phyloP scores from a whole-genome alignment of 2,113 vertebrate species.

The Xiphias gladius region DNA sequence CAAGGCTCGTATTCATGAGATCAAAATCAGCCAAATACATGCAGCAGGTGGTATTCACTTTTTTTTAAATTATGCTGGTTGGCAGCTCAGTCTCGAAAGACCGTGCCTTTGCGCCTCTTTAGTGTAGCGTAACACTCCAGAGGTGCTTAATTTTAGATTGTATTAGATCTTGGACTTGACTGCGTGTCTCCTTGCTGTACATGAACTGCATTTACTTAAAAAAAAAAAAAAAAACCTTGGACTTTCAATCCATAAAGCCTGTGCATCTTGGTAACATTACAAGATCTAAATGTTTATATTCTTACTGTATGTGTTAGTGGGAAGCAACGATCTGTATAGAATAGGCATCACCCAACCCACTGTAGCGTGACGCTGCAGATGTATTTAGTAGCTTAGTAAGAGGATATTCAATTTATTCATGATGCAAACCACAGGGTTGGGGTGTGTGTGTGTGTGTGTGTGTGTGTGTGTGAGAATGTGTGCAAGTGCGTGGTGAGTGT shows the following conservation, averaged over 20 bases:
- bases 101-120: no score
- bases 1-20: not conserved
- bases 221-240: not conserved
- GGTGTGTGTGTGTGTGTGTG: constrained; percentile 41
- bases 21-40: not conserved
- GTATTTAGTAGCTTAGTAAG: constrained; percentile 74
- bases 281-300: constrained; percentile 55
- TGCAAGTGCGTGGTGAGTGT: constrained; percentile 64
- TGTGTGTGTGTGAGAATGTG: constrained; percentile 30
- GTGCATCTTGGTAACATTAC: constrained; percentile 22
- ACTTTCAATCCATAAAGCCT: not conserved
- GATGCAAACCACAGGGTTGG: constrained; percentile 73
- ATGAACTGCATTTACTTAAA: not conserved
- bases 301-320: constrained; percentile 37
- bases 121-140: no score
- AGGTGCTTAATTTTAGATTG: not conserved
- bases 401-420: constrained; percentile 82
- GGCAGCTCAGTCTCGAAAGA: no score
- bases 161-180: not conserved
- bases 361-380: constrained; percentile 67
- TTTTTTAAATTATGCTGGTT: not conserved
- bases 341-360: constrained; percentile 27
- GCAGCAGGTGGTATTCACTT: not conserved
- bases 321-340: constrained; percentile 47
- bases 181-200: not conserved